A percentile compares a stretch with the other conserved stretches of the same genome.
Conservation (phyloP, 2,888 invertebrate genomes). For the Priocnemis perturbator region DNA sequence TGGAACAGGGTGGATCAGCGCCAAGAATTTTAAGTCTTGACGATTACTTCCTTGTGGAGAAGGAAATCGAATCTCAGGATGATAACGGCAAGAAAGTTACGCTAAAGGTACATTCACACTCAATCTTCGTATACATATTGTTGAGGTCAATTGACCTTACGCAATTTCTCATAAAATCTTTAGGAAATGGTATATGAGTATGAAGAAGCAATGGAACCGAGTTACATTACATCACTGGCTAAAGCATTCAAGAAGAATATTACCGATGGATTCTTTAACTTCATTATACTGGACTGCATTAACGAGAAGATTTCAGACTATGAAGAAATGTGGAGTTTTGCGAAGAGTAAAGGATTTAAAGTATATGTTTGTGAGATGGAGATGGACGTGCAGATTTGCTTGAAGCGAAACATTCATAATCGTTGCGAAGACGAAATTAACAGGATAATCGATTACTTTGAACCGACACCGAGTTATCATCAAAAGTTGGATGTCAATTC, state of each 20-base stretch:
- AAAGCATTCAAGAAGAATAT: constrained; percentile 94
- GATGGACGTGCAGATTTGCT: constrained; percentile 85
- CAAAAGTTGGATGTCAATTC: constrained; percentile 88
- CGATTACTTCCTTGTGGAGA: constrained; percentile 95
- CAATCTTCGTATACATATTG: too few relatives aligned
- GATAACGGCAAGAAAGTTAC: constrained; percentile 84
- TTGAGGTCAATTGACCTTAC: not conserved
- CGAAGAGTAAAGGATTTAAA: constrained; percentile 90
- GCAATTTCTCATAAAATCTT: not conserved
- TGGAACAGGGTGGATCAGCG: constrained; percentile 91
- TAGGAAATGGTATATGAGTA: constrained; percentile 91
- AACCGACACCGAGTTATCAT: constrained; percentile 87
- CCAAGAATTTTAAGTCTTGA: constrained; percentile 95
- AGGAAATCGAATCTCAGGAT: constrained; percentile 84
- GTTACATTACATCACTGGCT: constrained; percentile 87
- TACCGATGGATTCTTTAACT: constrained; percentile 92
- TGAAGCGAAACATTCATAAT: constrained; percentile 90
- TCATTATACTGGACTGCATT: constrained; percentile 94
- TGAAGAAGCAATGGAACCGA: constrained; percentile 88
- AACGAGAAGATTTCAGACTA: constrained; percentile 89
- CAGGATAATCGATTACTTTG: constrained; percentile 83
- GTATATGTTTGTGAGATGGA: constrained; percentile 94
- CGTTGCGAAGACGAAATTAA: constrained; percentile 87
- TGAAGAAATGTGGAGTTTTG: constrained; percentile 92
- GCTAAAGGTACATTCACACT: constrained; percentile 77